Evolutionary conservation across 2,888 invertebrate species (phyloP), one percentile per base, ranked within the genome.

Genomic region (Chouioia cunea): DNA sequence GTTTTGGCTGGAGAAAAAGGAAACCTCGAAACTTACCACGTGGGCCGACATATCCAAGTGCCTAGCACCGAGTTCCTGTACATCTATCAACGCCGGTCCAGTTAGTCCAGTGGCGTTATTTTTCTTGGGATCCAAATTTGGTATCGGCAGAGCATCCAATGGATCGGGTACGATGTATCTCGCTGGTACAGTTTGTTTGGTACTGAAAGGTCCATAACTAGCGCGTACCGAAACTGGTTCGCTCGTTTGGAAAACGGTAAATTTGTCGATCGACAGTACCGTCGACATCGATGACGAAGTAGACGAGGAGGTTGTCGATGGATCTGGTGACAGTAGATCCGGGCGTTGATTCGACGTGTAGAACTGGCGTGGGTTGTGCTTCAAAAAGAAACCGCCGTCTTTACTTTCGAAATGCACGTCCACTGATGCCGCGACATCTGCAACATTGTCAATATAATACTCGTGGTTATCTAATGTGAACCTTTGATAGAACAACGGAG

Each of bases 191-290:
- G 96, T 96, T 87, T 97, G 96, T 83, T 96, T 96, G 65, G 96
- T 97, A 78, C 95, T 95, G 87, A 97, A 97, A 8, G 97, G 97
- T 4, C 97, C 97, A 83, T 97, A 97, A 50, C 93, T 94, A 59
- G 97, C 97, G 72, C 96, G 90, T 52, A 97, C 93, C 23, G 96
- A 95, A 44, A 95, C 95, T 23, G 97, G 95, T 77, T 95, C 93
- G 57, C 95, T 93, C 48, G 95, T 95, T 85, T 96, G 95, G 79
- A 97, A 92, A 47, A 97, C 94, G 69, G 96, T 95, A 85, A 97
- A 97, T 75, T 94, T 92, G 87, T 96, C 95, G 74, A 93, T 90
- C 64, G 94, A 94, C 63, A 96, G 87, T 46, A 94, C 88, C 12
- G 93, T 91, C 64, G 93, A 92, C 22, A 89, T 85, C 75, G 77